phyloP scores from a whole-genome alignment of 2,113 vertebrate genomes.

The Ageneiosus marmoratus region DNA sequence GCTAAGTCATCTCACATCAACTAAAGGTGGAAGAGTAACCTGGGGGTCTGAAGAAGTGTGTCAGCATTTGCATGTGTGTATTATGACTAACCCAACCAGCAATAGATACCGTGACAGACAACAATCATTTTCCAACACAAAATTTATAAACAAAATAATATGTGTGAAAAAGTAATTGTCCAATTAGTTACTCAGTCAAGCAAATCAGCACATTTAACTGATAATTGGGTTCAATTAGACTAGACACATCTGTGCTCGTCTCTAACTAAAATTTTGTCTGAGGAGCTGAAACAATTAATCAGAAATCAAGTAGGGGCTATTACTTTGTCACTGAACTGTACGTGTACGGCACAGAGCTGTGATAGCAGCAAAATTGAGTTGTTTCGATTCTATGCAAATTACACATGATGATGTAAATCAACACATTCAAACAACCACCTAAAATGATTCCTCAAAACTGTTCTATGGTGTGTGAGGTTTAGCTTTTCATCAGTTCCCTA shows the following conservation, averaged over 20 bases:
- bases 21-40: no score
- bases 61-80: slow-evolving; percentile 1
- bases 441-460: no score
- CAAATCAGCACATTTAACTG: background rate
- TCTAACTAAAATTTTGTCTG: background rate
- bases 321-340: background rate
- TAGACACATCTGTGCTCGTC: background rate
- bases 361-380: background rate
- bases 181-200: background rate
- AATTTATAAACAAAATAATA: no score
- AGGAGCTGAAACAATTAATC: background rate
- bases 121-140: background rate
- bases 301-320: background rate
- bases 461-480: no score
- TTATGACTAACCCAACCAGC: background rate
- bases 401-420: no score
- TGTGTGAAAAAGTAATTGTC: no score
- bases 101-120: background rate
- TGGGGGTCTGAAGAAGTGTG: background rate
- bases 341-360: background rate
- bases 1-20: background rate
- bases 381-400: background rate
- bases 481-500: background rate
- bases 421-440: no score
- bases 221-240: background rate